Base-by-base conservation (phyloP, 1,140 invertebrate genomes). In the Apis cerana region DNA sequence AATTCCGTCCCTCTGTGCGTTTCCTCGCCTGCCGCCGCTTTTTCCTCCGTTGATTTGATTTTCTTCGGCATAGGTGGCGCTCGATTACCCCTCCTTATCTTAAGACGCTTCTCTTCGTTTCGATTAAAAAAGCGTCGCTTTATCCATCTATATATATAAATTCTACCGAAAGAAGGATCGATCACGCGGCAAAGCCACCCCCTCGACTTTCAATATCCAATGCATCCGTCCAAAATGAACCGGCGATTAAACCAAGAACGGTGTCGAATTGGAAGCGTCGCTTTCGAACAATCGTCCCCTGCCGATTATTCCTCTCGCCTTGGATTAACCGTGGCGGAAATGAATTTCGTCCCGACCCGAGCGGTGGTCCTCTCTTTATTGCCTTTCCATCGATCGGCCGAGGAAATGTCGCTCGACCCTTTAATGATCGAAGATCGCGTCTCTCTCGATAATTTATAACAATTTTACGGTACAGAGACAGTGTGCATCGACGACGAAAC, bases 281-380 rank as follows among this genome's bases (percentile, higher is more conserved):
- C 50, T 50, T 17, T 17, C n/a, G 69, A 71, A 54, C 69, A 71
- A 56, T 52, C 54, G n/a, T n/a, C n/a, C n/a, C n/a, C n/a, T n/a
- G 58, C 21, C 56, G 61, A 65, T 76, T 7, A 43, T 7, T 43
- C 33, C 33, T 43, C 33, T 43, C 33, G 33, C 33, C 5, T 27
- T 64, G 64, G 23, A 68, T 68, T 52, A 64, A 23, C 27, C 75
- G 21, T 56, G 19, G 10, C 75, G 75, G 64, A 77, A 77, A 77
- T 33, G 50, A 43, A 68, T 59, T 54, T 71, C n/a, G 69, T 54
- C 12, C 2, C 50, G 23, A 12, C 13, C 19, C 5, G n/a, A 5
- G 7, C 62, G 23, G 3, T 23, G n/a, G 21, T n/a, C 1, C 48
- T n/a, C 62, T 33, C 68, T 65, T 68, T 68, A 68, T 68, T 48